These are phyloP conservation scores for Mormyrops attenuatus DNA, from an alignment of 2,797 vertebrate genomes.

Conservation along the genomic window DNA sequence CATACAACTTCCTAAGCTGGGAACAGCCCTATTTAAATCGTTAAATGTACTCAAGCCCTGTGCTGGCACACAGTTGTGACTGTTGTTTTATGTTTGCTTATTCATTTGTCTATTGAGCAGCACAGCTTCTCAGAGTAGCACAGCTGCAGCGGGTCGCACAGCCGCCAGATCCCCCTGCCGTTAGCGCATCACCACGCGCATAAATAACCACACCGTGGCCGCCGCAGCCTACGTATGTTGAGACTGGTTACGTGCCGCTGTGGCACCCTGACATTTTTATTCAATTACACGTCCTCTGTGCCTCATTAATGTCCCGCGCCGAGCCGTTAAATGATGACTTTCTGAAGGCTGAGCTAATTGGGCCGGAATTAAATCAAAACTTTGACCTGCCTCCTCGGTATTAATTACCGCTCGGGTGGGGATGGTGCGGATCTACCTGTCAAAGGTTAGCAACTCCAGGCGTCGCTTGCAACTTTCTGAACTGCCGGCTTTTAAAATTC, in stretches of 20 bases:
- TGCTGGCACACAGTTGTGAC: background rate
- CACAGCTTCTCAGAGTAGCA: background rate
- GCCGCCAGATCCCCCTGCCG: background rate
- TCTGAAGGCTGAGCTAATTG: background rate
- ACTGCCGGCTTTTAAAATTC: constrained; percentile 18
- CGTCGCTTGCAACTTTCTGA: background rate
- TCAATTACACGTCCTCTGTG: constrained; percentile 4
- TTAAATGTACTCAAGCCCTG: background rate
- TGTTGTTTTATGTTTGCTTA: background rate
- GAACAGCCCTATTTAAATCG: background rate
- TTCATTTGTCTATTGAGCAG: background rate
- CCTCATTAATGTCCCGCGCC: background rate
- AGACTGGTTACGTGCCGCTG: background rate
- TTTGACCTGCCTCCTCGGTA: constrained; percentile 1
- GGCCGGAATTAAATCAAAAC: constrained; percentile 10
- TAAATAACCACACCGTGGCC: background rate
- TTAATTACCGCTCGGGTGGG: constrained; percentile 16
- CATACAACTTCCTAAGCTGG: background rate
- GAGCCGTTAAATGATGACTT: background rate
- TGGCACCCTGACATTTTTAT: constrained; percentile 9
- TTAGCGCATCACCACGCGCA: background rate
- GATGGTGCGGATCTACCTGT: constrained; percentile 12
- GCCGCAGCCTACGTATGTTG: background rate
- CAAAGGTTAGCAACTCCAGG: constrained; percentile 10
- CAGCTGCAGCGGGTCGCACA: background rate